A percentile compares a stretch with the other conserved stretches of the same genome.
These are phyloP conservation scores for Pheosia tremula DNA, from an alignment of 2,888 invertebrate genomes.

Conservation along the genomic window DNA sequence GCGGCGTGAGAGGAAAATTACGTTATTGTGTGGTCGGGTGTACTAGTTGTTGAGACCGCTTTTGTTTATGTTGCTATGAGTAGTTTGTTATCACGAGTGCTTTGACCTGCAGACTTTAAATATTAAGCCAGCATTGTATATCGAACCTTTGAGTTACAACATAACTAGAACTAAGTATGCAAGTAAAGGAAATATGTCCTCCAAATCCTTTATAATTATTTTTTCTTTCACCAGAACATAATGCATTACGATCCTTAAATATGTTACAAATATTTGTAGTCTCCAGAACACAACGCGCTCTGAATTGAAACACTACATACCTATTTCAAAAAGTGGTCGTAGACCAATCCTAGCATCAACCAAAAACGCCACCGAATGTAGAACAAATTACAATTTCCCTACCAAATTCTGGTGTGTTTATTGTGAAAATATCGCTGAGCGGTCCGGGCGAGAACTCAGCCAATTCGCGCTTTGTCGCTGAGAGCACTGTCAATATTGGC, in stretches of 20 bases:
- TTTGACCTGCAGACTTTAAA: background rate
- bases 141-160: too few species aligned
- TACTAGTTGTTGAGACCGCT: background rate
- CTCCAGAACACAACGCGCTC: too few species aligned
- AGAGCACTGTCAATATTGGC: conserved; percentile 71
- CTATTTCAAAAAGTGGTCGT: background rate
- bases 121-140: background rate
- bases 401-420: conserved; percentile 56
- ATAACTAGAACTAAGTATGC: too few species aligned
- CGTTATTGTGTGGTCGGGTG: background rate
- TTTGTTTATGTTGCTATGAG: conserved; percentile 4
- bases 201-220: too few species aligned
- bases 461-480: conserved; percentile 64
- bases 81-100: background rate
- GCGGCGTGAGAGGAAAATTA: background rate
- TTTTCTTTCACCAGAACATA: too few species aligned
- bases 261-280: background rate
- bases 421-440: conserved; percentile 56
- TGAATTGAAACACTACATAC: too few species aligned
- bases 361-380: background rate
- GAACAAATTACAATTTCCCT: conserved; percentile 50
- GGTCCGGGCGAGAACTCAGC: conserved; percentile 44
- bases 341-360: background rate
- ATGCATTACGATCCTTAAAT: too few species aligned
- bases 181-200: too few species aligned